phyloP scores from a whole-genome alignment of 2,113 vertebrate genomes.

The Xiphias gladius region DNA sequence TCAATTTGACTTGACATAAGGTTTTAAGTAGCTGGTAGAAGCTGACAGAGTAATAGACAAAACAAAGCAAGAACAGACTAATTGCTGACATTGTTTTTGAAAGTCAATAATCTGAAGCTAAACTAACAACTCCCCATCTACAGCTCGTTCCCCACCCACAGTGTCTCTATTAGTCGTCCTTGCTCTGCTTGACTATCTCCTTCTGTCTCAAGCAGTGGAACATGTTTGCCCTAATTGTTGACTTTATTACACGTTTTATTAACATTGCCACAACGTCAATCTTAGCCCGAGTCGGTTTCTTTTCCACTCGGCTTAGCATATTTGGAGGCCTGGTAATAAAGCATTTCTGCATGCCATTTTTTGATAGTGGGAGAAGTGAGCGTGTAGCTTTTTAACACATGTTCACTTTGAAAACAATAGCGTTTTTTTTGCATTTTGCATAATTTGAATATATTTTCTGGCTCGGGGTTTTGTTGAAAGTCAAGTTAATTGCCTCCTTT shows the following conservation, averaged over 20 bases:
- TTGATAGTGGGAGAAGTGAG: conserved; percentile 80
- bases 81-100: conserved; percentile 79
- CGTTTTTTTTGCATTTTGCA: conserved; percentile 84
- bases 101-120: conserved; percentile 81
- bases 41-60: conserved; percentile 67
- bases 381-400: conserved; percentile 82
- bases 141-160: conserved; percentile 21
- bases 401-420: conserved; percentile 89
- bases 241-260: conserved; percentile 88
- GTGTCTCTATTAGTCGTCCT: conserved; percentile 77
- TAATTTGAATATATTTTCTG: conserved; percentile 90
- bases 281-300: conserved; percentile 74
- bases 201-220: conserved; percentile 82
- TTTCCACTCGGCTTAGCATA: conserved; percentile 85
- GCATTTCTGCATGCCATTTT: conserved; percentile 72
- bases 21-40: conserved; percentile 58
- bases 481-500: conserved; percentile 88
- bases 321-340: conserved; percentile 82
- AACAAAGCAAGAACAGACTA: conserved; percentile 61
- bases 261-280: conserved; percentile 72
- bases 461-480: conserved; percentile 86
- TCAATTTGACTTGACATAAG: conserved; percentile 48
- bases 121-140: conserved; percentile 66
- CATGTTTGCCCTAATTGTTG: conserved; percentile 85
- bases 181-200: conserved; percentile 72